Base-by-base conservation (phyloP, 2,113 vertebrate genomes). In the Sinocyclocheilus rhinocerous region DNA sequence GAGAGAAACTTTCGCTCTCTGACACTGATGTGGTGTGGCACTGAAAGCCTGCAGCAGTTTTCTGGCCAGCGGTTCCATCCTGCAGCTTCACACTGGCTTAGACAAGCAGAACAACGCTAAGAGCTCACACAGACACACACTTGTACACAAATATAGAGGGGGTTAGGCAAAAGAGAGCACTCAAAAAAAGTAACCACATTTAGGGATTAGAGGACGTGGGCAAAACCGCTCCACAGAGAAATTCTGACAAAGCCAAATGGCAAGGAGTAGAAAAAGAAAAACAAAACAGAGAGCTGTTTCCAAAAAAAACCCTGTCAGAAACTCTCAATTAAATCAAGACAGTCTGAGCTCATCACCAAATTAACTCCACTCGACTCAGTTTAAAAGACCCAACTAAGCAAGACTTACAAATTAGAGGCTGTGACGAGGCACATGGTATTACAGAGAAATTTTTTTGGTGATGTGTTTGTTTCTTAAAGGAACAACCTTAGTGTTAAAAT, bases 1-100 rank as follows among this genome's bases (percentile, higher is more conserved):
- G 61, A 20, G 15, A 45, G 39, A 55, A 77, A 77, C 11, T 45
- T 50, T 67, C 10, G 39, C 75, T 67, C 70, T 84, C 67, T 94
- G 92, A 93, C 92, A 91, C 90, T 92, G 93, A 94, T 90, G 89
- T 88, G 84, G 86, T 84, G 82, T 92, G 91, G 89, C 92, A 93
- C 84, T 90, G 89, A 92, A 91, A 94, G 92, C 94, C 93, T 89
- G 89, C 88, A 93, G 92, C 90, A 83, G 89, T 88, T 87, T 91
- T 87, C 87, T 88, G 89, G 89, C 89, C 88, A 75, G 77, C 18
- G 90, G 78, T 90, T 90, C 88, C 89, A 89, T 92, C 90, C 91
- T 90, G 55, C 75, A 63, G 80, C 75, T 24, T 83, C 85, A 83
- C 50, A 87, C 72, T 83, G 65, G 73, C 76, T 83, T 79, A 83